phyloP scores from a whole-genome alignment of 2,888 invertebrate genomes.

The Luffia ferchaultella region DNA sequence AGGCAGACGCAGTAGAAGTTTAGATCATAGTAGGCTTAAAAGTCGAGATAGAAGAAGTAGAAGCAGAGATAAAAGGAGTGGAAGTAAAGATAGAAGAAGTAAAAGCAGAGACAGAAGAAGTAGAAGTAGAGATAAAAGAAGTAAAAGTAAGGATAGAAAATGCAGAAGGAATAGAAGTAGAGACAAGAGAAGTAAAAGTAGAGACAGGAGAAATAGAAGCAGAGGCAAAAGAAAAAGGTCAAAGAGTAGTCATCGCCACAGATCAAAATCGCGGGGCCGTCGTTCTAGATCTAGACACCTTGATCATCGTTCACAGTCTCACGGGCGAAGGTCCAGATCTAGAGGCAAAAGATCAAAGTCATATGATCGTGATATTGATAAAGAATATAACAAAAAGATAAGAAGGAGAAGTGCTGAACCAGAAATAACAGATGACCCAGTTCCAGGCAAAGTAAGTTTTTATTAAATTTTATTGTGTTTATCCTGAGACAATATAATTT shows the following conservation, averaged over 20 bases:
- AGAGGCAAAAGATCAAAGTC: slow-evolving; percentile 27
- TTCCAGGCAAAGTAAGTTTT: slow-evolving; percentile 71
- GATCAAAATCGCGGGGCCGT: slow-evolving; percentile 20
- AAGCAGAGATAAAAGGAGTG: slow-evolving; percentile 18
- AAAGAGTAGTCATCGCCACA: slow-evolving; percentile 19
- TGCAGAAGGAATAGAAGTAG: slow-evolving; percentile 12
- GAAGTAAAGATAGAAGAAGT: slow-evolving; percentile 13
- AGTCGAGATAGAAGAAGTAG: slow-evolving; percentile 12
- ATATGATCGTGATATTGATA: slow-evolving; percentile 23
- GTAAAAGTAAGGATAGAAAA: slow-evolving; percentile 12
- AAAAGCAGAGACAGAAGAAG: slow-evolving; percentile 17
- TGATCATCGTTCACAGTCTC: slow-evolving; percentile 29
- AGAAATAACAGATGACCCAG: slow-evolving; percentile 75
- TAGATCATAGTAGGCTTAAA: slow-evolving; percentile 19
- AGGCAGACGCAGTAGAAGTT: slow-evolving; percentile 18
- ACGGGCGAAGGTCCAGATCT: slow-evolving; percentile 13
- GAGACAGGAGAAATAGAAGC: slow-evolving; percentile 18
- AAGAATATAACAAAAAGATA: slow-evolving; percentile 33
- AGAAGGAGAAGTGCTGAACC: slow-evolving; percentile 54
- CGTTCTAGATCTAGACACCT: slow-evolving; percentile 30
- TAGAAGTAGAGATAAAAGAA: slow-evolving; percentile 15
- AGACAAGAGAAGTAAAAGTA: slow-evolving; percentile 10
- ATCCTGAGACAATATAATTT: too few relatives aligned
- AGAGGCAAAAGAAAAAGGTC: slow-evolving; percentile 22
- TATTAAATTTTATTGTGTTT: slow-evolving; percentile 1